Evolutionary conservation across 2,888 invertebrate species (phyloP).

Genomic region (Lissocephala sabroskyi): DNA sequence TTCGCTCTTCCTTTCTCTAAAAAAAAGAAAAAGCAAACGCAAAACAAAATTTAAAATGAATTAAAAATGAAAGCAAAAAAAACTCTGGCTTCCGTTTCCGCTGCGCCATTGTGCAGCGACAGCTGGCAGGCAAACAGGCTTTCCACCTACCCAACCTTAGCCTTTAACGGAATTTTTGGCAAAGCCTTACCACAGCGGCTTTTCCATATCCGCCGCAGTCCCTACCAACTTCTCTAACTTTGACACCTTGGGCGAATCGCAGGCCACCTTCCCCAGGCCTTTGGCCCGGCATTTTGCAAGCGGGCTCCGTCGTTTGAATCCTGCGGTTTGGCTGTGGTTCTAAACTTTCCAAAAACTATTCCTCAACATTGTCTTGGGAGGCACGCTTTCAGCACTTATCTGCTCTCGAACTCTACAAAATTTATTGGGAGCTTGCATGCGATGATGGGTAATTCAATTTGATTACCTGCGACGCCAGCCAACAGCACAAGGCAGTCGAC

Average conservation of each 20-base stretch:
- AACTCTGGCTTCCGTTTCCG: constrained; percentile 62
- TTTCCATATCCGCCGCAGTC: constrained; percentile 5
- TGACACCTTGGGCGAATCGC: no score
- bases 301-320: no score
- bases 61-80: no score
- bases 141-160: constrained; percentile 7
- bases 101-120: constrained; percentile 56
- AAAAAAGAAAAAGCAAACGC: not conserved
- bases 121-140: constrained; percentile 22
- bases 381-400: no score
- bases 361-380: no score
- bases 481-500: no score
- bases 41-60: constrained; percentile 18
- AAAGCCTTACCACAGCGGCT: constrained; percentile 15
- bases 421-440: no score
- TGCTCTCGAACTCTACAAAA: no score
- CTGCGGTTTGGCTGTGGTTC: not conserved
- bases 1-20: not conserved
- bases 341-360: no score
- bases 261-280: not conserved
- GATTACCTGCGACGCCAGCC: no score
- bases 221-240: no score
- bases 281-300: not conserved
- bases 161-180: constrained; percentile 4
- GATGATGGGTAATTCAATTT: no score